These are phyloP conservation scores for Aurelia sp. DNA, from an alignment of 30 jellyfish, hydroid and myxozoan species.

Conservation along the genomic window DNA sequence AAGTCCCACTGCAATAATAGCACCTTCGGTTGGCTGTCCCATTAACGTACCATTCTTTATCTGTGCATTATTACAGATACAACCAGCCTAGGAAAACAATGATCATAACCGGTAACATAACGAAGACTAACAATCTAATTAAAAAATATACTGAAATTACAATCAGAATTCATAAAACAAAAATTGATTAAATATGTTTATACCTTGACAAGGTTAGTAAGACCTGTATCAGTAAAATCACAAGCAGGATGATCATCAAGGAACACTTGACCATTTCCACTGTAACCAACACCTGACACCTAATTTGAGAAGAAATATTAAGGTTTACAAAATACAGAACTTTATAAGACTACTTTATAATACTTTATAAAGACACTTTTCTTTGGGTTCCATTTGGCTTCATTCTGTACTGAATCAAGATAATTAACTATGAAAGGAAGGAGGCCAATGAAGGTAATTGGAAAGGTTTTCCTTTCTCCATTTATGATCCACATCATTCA, in stretches of 20 bases:
- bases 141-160: neutral
- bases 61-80: conserved; percentile 95
- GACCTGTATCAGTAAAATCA: conserved; percentile 78
- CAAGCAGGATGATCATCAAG: conserved; percentile 75
- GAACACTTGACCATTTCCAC: conserved; percentile 92
- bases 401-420: no score
- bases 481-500: no score
- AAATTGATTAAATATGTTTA: neutral
- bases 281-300: conserved; percentile 96
- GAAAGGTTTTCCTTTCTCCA: no score
- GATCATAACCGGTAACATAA: neutral
- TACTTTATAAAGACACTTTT: no score
- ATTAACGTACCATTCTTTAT: conserved; percentile 75
- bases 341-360: no score
- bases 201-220: conserved; percentile 91
- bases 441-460: no score
- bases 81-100: conserved; percentile 76
- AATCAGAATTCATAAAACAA: no score
- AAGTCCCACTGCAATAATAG: conserved; percentile 92
- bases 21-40: conserved; percentile 99
- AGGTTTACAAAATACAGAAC: neutral
- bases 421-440: no score
- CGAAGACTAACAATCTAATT: neutral
- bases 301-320: neutral
- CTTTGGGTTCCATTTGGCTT: no score